These are phyloP conservation scores for Crioceris asparagi DNA, from an alignment of 2,888 invertebrate genomes.

Conservation along the genomic window DNA sequence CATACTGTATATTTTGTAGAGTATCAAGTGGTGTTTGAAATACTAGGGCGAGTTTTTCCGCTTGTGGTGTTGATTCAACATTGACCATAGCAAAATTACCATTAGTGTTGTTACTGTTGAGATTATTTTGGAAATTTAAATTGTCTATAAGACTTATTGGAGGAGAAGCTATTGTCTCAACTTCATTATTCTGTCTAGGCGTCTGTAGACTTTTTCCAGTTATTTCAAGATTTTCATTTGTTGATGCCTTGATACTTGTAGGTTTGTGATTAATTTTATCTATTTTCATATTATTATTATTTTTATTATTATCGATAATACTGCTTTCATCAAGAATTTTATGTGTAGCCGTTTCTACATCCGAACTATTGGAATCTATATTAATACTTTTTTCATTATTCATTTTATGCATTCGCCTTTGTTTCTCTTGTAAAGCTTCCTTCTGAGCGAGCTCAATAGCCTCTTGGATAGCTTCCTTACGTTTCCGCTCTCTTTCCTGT, in stretches of 20 bases:
- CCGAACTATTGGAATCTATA: conserved; percentile 26
- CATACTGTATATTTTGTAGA: conserved; percentile 46
- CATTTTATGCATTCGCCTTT: conserved; percentile 19
- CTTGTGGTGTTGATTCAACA: conserved; percentile 17
- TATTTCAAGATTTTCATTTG: conserved; percentile 18
- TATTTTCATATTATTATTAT: conserved; percentile 10
- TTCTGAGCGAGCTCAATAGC: conserved; percentile 62
- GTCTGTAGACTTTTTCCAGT: conserved; percentile 15
- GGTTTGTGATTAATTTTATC: conserved; percentile 23
- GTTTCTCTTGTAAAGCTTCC: conserved; percentile 47
- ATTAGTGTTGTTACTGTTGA: too few species aligned
- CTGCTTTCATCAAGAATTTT: conserved; percentile 16
- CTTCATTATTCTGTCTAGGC: conserved; percentile 9
- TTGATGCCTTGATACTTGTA: too few species aligned
- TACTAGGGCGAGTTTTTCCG: conserved; percentile 34
- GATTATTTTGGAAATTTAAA: conserved; percentile 5
- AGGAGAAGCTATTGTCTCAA: neutral
- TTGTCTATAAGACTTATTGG: conserved; percentile 2
- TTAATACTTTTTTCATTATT: conserved; percentile 25
- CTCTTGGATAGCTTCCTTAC: conserved; percentile 64
- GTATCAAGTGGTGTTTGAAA: conserved; percentile 38
- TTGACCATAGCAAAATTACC: neutral
- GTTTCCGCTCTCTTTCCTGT: conserved; percentile 58
- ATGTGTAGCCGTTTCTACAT: conserved; percentile 10
- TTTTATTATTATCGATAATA: conserved; percentile 11